phyloP scores from a whole-genome alignment of 1,140 invertebrate genomes.

The Dendroctonus ponderosae region DNA sequence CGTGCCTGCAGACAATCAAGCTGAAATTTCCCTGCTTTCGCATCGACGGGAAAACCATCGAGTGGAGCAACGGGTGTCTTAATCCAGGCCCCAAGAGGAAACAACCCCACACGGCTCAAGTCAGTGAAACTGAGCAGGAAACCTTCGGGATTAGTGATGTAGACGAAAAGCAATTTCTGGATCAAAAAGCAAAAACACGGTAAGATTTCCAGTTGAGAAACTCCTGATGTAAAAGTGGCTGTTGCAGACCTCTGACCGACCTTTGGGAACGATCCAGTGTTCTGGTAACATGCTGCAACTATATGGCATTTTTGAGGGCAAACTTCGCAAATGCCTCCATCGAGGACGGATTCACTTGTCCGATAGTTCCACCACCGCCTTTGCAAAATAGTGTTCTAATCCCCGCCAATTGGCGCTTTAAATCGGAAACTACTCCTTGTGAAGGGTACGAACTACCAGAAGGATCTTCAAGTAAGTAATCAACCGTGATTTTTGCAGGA shows the following conservation, averaged over 20 bases:
- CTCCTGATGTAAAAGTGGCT: too few species aligned
- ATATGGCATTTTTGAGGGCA: constrained; percentile 44
- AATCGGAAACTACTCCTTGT: not conserved
- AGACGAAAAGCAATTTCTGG: constrained; percentile 17
- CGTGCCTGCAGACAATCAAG: constrained; percentile 54
- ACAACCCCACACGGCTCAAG: not conserved
- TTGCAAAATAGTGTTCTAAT: constrained; percentile 49
- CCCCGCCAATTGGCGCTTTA: constrained; percentile 36
- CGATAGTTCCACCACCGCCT: constrained; percentile 46
- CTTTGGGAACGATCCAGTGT: constrained; percentile 48
- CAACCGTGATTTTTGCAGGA: not conserved
- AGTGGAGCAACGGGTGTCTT: constrained; percentile 55
- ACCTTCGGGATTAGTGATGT: constrained; percentile 32
- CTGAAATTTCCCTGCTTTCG: constrained; percentile 55
- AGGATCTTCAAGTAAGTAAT: not conserved
- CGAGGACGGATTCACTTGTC: constrained; percentile 30
- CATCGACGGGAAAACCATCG: constrained; percentile 54
- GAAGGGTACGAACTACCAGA: constrained; percentile 9
- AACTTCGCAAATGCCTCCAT: constrained; percentile 37
- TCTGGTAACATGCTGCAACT: constrained; percentile 52
- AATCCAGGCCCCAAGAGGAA: constrained; percentile 53
- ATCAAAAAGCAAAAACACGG: too few species aligned
- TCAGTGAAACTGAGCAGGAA: constrained; percentile 10
- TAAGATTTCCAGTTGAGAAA: too few species aligned
- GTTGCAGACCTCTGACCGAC: not conserved